Base-by-base conservation (phyloP, 2,797 vertebrate species). In the Carcharodon carcharias region DNA sequence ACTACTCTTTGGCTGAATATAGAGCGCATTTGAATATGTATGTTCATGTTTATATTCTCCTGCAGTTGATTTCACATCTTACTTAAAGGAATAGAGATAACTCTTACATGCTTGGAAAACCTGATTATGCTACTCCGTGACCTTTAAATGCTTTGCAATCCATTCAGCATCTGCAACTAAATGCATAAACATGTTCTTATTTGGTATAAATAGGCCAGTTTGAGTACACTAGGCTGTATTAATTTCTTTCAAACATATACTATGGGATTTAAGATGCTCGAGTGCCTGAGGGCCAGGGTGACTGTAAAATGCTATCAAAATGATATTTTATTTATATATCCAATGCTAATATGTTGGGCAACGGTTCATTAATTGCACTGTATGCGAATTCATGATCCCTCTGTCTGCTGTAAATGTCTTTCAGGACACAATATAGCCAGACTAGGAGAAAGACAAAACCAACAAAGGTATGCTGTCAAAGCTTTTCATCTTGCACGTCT, bases 111-210 rank as follows among this genome's bases (percentile, higher is more conserved):
- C 65, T 95, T 69, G n/a, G 23, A 71, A 71, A 50, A 16, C 40
- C 65, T 69, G 93, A 69, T 71, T 28, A 71, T 95, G 21, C n/a
- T 31, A 71, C 7, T 54, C 65, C 28, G 28, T 95, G 93, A 71
- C 65, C 93, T 95, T 71, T 67, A 71, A 69, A 67, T 71, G 21
- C 6, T 71, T 95, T 45, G n/a, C 23, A 95, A 45, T 26, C 65
- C 23, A 95, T 95, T 94, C 40, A 95, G 23, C 65, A 95, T 69
- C n/a, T n/a, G 35, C 61, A 65, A 40, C 35, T 67, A 71, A 67
- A 28, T 95, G 21, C 40, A 95, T 95, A 95, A 95, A 69, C 65
- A 95, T 95, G 65, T 50, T 69, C 71, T 50, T 95, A 45, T 95
- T 95, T 28, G 40, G 65, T 31, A 71, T 50, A 71, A 94, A 94